Evolutionary conservation across 2,113 vertebrate species (phyloP), one percentile per base, ranked within the genome.

Genomic region (Apistogramma diplotaenia): DNA sequence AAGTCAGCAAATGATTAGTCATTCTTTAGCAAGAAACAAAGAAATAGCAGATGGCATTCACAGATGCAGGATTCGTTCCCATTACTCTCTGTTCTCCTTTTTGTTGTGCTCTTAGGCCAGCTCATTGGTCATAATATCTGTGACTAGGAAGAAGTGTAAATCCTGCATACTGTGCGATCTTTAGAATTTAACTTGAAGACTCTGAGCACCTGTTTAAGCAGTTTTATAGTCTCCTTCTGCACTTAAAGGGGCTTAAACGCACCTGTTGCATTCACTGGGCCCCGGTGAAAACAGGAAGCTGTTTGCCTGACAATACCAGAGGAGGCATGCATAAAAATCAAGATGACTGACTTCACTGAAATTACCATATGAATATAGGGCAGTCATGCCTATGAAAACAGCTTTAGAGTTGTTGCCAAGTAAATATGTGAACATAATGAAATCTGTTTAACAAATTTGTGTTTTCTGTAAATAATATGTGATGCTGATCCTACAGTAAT

Each of bases 1-100:
- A 83, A 90, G 72, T 79, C 58, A 12, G 73, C 10, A 5, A 79
- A 65, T 85, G 76, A 81, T 82, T 79, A 76, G 60, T 86, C 87
- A 88, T 67, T 75, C 78, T 74, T 62, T 2, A 74, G 35, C n/a
- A 49, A 53, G 53, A 83, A 78, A 78, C 13, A 27, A 87, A 76
- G 83, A 87, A 88, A 77, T 33, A 7, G 72, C 29, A 79, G 27
- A 51, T 27, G 81, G 57, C 72, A 81, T 58, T 85, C 25, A 60
- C 75, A 83, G 65, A 74, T 81, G 59, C 8, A 25, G 9, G 11
- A 18, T n/a, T 78, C 16, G 77, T 67, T 74, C 46, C 27, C 40
- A 27, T 56, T 79, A 51, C n/a, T 85, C 70, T 83, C 67, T 78
- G 65, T 89, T 89, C 78, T 79, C 65, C 60, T 57, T 70, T 25